These are phyloP conservation scores for Paradoxurus hermaphroditus DNA, from an alignment of 2,113 vertebrate genomes.

Conservation along the genomic window DNA sequence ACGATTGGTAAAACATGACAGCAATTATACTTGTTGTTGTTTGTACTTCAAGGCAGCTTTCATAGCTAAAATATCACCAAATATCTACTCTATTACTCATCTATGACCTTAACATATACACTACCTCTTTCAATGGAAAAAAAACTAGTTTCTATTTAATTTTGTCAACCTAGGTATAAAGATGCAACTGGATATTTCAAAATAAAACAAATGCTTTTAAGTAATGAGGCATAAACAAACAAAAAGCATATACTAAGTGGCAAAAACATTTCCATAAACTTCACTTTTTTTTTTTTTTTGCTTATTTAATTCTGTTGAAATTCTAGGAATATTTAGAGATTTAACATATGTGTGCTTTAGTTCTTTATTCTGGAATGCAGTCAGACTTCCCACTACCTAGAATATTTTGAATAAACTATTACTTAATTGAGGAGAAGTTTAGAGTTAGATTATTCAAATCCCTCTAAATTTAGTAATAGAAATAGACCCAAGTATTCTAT, in stretches of 20 bases:
- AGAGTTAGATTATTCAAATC: background rate
- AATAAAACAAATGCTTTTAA: constrained; percentile 33
- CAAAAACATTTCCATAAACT: background rate
- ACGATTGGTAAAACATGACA: background rate
- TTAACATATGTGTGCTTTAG: background rate
- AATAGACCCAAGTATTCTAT: background rate
- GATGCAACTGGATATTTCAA: background rate
- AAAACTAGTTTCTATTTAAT: background rate
- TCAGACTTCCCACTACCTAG: too few relatives aligned
- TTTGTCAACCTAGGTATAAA: background rate
- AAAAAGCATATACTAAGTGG: background rate
- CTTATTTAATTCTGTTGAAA: background rate
- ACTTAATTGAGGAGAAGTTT: background rate
- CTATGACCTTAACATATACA: background rate
- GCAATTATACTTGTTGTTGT: background rate
- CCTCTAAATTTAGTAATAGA: background rate
- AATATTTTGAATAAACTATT: constrained; percentile 34
- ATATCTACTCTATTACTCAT: background rate
- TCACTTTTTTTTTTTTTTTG: background rate
- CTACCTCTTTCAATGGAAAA: background rate
- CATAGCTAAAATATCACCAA: background rate
- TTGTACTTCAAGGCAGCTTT: constrained; percentile 10
- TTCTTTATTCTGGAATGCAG: background rate
- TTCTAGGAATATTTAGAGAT: background rate
- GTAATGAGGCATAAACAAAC: background rate